Base-by-base conservation (phyloP, 2,888 invertebrate species). In the Cinara cedri region DNA sequence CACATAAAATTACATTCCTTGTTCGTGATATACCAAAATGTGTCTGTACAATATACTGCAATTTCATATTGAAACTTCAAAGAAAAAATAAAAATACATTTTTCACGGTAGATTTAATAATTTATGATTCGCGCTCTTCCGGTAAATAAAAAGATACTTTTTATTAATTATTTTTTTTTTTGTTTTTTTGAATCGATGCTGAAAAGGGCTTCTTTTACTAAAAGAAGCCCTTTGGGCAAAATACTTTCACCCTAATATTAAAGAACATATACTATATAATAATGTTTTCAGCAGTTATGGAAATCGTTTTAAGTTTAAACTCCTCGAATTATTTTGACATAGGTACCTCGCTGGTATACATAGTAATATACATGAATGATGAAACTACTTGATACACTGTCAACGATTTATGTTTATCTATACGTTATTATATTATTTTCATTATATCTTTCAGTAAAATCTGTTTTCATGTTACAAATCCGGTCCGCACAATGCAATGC, bases 341-440 rank as follows among this genome's bases (percentile, higher is more conserved):
- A 34, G n/a, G 1, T 34, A 34, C 26, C 26, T n/a, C 10, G n/a
- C n/a, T n/a, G n/a, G n/a, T n/a, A 34, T 34, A 34, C 34, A 34
- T 34, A 34, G 3, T 6, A 4, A 34, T 6, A 34, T 34, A 34
- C 34, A 34, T 34, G 34, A 34, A 34, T 3, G 6, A n/a, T 34
- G n/a, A 34, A 62, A 62, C 62, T 9, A 34, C 34, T 34, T 62
- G n/a, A 9, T 10, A 16, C 11, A 26, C 26, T n/a, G 34, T 34
- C 62, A n/a, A 62, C 34, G 62, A 62, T 62, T 62, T 42, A 62
- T n/a, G 62, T 62, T 62, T 16, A 34, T 62, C 62, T 46, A 14
- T 46, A 6, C 34, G n/a, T 6, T 49, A 66, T 66, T 24, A 21
- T 66, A 46, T 46, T 65, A n/a, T 34, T 34, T 34, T 6, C 34